Evolutionary conservation across 2,797 vertebrate species (phyloP).

Genomic region (Hydrocynus forskahlii): DNA sequence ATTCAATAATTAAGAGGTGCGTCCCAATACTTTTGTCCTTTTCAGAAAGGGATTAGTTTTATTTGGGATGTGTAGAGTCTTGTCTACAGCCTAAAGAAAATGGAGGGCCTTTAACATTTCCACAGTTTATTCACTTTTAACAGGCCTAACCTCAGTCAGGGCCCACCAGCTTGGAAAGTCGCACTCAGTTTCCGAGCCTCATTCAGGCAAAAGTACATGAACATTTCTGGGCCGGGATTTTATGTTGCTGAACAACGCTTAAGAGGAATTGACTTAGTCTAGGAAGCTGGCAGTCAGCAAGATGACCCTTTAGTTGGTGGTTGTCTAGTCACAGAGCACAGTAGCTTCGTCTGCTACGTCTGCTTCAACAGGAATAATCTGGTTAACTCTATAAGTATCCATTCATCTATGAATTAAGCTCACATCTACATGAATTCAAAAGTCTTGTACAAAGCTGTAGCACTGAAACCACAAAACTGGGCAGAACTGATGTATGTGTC

Average conservation of each 20-base stretch:
- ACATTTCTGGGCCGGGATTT: slow-evolving; percentile 59
- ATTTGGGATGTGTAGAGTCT: neutral
- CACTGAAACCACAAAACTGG: neutral
- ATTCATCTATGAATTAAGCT: neutral
- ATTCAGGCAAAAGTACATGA: slow-evolving; percentile 60
- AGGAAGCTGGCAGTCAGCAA: slow-evolving; percentile 50
- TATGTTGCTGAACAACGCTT: slow-evolving; percentile 4
- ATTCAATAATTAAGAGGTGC: no score
- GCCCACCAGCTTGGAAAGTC: slow-evolving; percentile 56
- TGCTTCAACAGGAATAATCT: neutral
- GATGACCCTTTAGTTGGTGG: neutral
- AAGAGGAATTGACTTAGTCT: slow-evolving; percentile 64
- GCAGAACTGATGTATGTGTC: neutral
- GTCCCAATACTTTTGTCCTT: no score
- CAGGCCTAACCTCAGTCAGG: slow-evolving; percentile 46
- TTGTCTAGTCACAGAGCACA: neutral
- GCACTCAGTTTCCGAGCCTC: slow-evolving; percentile 49
- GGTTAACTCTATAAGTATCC: neutral
- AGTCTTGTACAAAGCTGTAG: neutral
- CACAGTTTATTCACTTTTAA: slow-evolving; percentile 38
- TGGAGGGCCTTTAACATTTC: slow-evolving; percentile 36
- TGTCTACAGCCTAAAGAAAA: slow-evolving; percentile 16
- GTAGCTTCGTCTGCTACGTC: neutral
- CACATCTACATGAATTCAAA: neutral
- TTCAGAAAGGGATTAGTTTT: neutral